Evolutionary conservation across 37 sponge, comb jelly and placozoan species (phyloP).

Genomic region (Geodia barretti): DNA sequence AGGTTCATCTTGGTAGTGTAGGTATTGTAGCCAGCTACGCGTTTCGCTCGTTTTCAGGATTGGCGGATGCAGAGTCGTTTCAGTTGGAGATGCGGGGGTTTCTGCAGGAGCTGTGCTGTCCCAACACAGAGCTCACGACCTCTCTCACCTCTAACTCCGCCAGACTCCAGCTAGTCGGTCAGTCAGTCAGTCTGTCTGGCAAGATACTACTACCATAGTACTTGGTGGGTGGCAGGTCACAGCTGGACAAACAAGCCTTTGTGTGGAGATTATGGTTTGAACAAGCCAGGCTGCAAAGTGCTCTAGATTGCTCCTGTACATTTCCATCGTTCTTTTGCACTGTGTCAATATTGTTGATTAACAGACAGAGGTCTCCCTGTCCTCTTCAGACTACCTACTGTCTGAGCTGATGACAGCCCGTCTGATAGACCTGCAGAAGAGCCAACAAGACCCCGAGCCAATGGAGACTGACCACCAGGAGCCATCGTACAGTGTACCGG

Average conservation of each 20-base stretch:
- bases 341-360: not conserved
- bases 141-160: conserved; percentile 1
- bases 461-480: not conserved
- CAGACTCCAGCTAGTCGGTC: conserved; percentile 45
- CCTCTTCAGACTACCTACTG: conserved; percentile 37
- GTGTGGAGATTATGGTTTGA: not conserved
- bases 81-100: conserved; percentile 71
- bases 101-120: conserved; percentile 67
- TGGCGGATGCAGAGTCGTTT: conserved; percentile 70
- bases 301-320: not conserved
- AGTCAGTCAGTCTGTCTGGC: too few species aligned
- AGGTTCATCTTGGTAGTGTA: not conserved
- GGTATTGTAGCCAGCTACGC: not conserved
- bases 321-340: not conserved
- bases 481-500: conserved; percentile 14
- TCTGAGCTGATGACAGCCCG: conserved; percentile 65
- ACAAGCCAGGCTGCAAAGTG: not conserved
- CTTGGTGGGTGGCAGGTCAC: not conserved
- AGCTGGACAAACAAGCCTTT: too few species aligned
- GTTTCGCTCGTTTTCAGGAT: not conserved
- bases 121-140: conserved; percentile 22
- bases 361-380: too few species aligned
- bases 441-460: not conserved
- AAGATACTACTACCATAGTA: not conserved
- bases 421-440: conserved; percentile 15